A percentile compares a stretch with the other conserved stretches of the same genome.
Evolutionary conservation across 2,113 vertebrate genomes (phyloP).

Genomic region (Sprattus sprattus): DNA sequence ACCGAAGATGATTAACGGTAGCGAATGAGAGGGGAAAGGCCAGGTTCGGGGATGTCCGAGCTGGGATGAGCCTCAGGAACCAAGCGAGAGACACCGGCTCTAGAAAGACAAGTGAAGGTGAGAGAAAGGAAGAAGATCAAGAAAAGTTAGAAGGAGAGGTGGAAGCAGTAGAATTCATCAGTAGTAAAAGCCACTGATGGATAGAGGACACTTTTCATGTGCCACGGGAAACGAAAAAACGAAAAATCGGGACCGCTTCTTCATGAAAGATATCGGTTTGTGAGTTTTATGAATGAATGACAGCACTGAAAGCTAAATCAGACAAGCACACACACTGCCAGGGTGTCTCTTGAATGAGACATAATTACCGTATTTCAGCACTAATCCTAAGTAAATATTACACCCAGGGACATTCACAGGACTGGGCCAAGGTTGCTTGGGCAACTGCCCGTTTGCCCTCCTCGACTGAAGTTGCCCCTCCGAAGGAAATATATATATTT

Average conservation of each 20-base stretch:
- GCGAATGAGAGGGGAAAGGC: background rate
- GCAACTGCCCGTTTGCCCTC: too few species aligned
- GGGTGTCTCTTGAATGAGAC: background rate
- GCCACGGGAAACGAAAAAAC: too few species aligned
- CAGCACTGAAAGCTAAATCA: background rate
- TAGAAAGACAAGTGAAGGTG: background rate
- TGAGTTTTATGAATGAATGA: background rate
- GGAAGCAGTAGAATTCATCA: background rate
- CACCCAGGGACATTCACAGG: too few species aligned
- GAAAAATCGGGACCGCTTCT: background rate
- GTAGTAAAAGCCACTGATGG: too few species aligned
- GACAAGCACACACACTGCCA: background rate
- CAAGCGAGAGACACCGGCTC: slow-evolving; percentile 9
- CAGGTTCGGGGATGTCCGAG: background rate
- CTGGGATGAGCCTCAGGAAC: background rate
- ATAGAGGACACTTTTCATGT: background rate
- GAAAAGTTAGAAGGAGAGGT: slow-evolving; percentile 56
- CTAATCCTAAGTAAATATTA: background rate
- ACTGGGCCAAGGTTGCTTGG: too few species aligned
- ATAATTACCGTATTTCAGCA: background rate
- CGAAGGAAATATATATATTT: too few species aligned
- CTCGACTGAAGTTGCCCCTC: too few species aligned
- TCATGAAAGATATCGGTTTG: background rate
- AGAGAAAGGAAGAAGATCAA: slow-evolving; percentile 56
- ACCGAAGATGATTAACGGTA: background rate